Percentiles rank a stretch among this genome's conserved stretches.
Evolutionary conservation across 2,113 vertebrate species (phyloP).

Genomic region (Rhipidura dahli): DNA sequence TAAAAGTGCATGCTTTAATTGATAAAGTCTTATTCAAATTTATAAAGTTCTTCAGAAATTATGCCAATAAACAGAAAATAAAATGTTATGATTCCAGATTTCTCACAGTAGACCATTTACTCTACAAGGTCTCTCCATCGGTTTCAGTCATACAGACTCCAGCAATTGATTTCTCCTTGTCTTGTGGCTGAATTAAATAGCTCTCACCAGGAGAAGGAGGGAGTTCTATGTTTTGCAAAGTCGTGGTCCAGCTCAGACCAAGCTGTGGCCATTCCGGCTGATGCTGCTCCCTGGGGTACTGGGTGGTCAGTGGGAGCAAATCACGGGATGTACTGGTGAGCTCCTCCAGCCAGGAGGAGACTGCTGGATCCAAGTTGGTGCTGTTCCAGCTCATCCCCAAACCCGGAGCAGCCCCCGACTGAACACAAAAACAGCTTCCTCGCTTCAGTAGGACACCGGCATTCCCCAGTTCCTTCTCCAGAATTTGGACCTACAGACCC

Average conservation of each 20-base stretch:
- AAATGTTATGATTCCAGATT: background rate
- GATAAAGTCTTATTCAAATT: background rate
- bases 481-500: background rate
- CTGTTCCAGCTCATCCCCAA: background rate
- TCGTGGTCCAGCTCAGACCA: background rate
- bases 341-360: no score
- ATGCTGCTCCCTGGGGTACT: background rate
- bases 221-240: background rate
- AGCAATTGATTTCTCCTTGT: background rate
- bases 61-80: background rate
- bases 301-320: background rate
- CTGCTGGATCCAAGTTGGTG: no score
- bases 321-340: fast-evolving
- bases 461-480: background rate
- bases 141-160: background rate
- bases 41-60: background rate
- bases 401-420: fast-evolving
- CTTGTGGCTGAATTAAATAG: background rate
- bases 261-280: background rate
- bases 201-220: background rate
- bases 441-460: background rate
- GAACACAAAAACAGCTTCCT: no score
- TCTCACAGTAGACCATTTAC: background rate
- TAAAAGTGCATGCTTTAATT: background rate
- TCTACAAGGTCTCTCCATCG: background rate